phyloP scores from a whole-genome alignment of 2,113 vertebrate genomes.

The Cochlearius cochlearius region DNA sequence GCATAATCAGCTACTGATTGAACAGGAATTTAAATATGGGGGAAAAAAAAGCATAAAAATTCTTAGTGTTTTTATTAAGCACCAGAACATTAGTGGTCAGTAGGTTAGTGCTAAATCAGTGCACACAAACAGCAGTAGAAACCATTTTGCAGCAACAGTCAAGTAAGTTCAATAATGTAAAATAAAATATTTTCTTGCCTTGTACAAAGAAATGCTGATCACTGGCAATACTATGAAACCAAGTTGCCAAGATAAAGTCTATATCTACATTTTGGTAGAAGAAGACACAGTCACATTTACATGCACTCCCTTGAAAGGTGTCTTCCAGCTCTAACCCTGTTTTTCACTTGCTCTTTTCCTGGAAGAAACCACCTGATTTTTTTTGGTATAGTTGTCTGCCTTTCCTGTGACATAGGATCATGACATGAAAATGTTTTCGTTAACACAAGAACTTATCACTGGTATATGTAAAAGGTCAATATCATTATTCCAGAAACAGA shows the following conservation, averaged over 20 bases:
- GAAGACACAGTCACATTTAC: not conserved
- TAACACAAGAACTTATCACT: not conserved
- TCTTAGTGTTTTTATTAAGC: not conserved
- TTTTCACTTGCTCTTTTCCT: not conserved
- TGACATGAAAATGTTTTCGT: not conserved
- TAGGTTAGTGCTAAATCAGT: not conserved
- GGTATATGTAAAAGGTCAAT: not conserved
- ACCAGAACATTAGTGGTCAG: not conserved
- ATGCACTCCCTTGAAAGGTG: not conserved
- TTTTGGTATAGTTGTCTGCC: accelerated
- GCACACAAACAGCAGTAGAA: not conserved
- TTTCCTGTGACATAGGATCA: not conserved
- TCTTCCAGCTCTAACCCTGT: not conserved
- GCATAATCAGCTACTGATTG: not conserved
- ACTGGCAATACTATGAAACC: not conserved
- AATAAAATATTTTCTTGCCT: not conserved
- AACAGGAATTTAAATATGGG: not conserved
- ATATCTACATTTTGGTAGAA: not conserved
- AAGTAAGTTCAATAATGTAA: not conserved
- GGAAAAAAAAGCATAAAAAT: not conserved
- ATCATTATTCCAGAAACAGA: not conserved
- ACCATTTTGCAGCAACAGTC: not conserved
- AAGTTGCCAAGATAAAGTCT: not conserved
- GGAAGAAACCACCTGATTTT: not conserved
- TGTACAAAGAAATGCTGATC: not conserved